Percentiles rank a stretch among this genome's conserved stretches.
Evolutionary conservation across 2,888 invertebrate genomes (phyloP).

Genomic region (Sicus ferrugineus): DNA sequence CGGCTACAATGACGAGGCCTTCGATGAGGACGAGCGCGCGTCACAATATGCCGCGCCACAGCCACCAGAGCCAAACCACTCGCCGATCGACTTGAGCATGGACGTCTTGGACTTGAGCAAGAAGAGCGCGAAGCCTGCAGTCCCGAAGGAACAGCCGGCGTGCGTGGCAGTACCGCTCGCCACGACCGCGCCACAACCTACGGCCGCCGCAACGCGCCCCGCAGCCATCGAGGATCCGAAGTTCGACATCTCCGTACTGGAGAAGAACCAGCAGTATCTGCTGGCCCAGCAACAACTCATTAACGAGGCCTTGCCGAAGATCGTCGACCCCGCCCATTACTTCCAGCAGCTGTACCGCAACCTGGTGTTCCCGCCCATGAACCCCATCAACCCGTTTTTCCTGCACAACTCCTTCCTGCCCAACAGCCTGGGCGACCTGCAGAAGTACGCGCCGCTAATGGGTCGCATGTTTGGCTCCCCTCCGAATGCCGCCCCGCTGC

Average conservation of each 20-base stretch:
- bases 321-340: slow-evolving; percentile 67
- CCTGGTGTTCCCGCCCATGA: slow-evolving; percentile 69
- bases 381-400: slow-evolving; percentile 73
- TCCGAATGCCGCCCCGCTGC: slow-evolving; percentile 20
- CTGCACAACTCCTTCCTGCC: slow-evolving; percentile 69
- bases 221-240: slow-evolving; percentile 40
- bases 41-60: slow-evolving; percentile 49
- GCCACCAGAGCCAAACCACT: slow-evolving; percentile 62
- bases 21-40: slow-evolving; percentile 65
- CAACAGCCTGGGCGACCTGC: slow-evolving; percentile 67
- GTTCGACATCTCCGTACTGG: slow-evolving; percentile 62
- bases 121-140: slow-evolving; percentile 66
- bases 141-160: slow-evolving; percentile 68
- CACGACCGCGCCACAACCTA: slow-evolving; percentile 69
- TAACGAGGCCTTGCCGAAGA: slow-evolving; percentile 70
- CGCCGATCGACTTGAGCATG: slow-evolving; percentile 77
- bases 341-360: slow-evolving; percentile 72
- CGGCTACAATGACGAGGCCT: slow-evolving; percentile 58
- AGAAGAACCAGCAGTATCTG: slow-evolving; percentile 69
- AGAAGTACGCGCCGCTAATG: slow-evolving; percentile 67
- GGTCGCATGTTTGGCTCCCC: slow-evolving; percentile 59
- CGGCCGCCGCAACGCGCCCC: slow-evolving; percentile 53
- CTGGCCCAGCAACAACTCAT: slow-evolving; percentile 74
- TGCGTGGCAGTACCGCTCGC: slow-evolving; percentile 25
- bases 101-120: slow-evolving; percentile 86